phyloP scores from a whole-genome alignment of 2,888 invertebrate genomes.

The Adela reaumurella region DNA sequence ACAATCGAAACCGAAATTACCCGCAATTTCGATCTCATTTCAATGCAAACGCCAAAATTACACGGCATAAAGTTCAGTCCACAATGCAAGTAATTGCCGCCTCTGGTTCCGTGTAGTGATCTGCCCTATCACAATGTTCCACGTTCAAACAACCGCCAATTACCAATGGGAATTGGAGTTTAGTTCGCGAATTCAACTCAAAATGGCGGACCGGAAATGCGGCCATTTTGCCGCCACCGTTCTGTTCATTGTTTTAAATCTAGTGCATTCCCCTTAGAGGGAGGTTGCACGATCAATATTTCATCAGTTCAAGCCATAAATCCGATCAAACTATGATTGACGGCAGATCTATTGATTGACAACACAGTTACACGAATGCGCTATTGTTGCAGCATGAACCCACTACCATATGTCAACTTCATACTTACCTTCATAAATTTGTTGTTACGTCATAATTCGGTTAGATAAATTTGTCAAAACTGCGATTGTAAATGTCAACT shows the following conservation, averaged over 20 bases:
- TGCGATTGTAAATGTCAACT: too few relatives aligned
- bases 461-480: too few relatives aligned
- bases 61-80: background rate
- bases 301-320: too few relatives aligned
- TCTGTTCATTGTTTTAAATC: background rate
- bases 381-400: too few relatives aligned
- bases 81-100: background rate
- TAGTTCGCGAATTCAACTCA: slow-evolving; percentile 2
- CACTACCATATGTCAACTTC: too few relatives aligned
- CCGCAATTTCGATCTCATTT: background rate
- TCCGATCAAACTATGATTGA: too few relatives aligned
- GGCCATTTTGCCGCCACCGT: slow-evolving; percentile 8
- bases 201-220: slow-evolving; percentile 11
- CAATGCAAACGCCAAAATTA: background rate
- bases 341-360: too few relatives aligned
- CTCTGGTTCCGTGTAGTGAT: background rate
- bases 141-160: slow-evolving; percentile 10
- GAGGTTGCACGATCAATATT: too few relatives aligned
- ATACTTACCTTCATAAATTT: too few relatives aligned
- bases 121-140: slow-evolving; percentile 2
- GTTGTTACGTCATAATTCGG: too few relatives aligned
- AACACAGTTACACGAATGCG: too few relatives aligned
- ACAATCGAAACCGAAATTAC: background rate
- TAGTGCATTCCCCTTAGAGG: too few relatives aligned
- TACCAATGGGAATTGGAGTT: slow-evolving; percentile 8